A percentile compares a stretch with the other conserved stretches of the same genome.
phyloP scores from a whole-genome alignment of 2,797 vertebrate genomes.

The Anguilla obscura region DNA sequence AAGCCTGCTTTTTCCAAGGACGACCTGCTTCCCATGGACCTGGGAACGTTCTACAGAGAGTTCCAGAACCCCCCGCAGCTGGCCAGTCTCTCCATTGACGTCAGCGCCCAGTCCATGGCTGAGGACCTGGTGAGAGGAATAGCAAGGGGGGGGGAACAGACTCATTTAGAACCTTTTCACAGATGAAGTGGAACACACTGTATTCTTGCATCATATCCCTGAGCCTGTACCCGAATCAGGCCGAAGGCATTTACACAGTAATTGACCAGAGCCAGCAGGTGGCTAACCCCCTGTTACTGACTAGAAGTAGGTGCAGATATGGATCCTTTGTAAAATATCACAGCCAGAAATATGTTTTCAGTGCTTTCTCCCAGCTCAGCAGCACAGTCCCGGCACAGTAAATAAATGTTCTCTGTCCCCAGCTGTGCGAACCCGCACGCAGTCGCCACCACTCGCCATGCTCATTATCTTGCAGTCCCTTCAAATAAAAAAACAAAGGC shows the following conservation, averaged over 20 bases:
- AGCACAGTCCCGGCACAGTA: neutral
- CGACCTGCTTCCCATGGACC: constrained; percentile 94
- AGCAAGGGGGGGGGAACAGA: neutral
- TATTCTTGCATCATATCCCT: neutral
- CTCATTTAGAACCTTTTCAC: neutral
- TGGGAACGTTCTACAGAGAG: constrained; percentile 97
- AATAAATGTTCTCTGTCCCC: neutral
- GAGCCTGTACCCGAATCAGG: neutral
- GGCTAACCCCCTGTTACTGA: neutral
- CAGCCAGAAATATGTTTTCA: neutral
- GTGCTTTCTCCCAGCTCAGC: neutral
- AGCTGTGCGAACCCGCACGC: neutral
- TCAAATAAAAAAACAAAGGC: neutral
- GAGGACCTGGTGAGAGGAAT: constrained; percentile 87
- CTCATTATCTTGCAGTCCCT: neutral
- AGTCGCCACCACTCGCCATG: neutral
- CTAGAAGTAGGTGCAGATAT: neutral
- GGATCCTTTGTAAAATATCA: neutral
- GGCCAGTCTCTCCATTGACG: constrained; percentile 92
- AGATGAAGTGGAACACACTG: neutral
- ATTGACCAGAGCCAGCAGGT: neutral
- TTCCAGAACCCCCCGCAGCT: constrained; percentile 98
- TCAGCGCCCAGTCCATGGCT: constrained; percentile 97
- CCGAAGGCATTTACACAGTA: neutral
- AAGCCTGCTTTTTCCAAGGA: constrained; percentile 98